Base-by-base conservation (phyloP, 2,113 vertebrate genomes). In the Chauna torquata region DNA sequence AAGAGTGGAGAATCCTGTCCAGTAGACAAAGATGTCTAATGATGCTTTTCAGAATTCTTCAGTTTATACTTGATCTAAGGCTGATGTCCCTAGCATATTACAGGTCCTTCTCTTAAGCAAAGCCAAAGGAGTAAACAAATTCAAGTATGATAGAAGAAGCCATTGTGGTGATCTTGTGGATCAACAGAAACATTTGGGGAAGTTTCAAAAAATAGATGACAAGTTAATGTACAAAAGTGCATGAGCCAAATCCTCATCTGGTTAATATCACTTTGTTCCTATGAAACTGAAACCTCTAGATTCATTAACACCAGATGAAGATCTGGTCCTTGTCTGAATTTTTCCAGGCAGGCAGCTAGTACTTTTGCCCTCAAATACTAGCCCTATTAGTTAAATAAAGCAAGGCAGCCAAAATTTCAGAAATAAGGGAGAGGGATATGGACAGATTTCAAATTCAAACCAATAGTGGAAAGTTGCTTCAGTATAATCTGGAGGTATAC, bases 301-400 rank as follows among this genome's bases (percentile, higher is more conserved):
- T 84, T 91, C 92, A 95, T 97, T 97, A 94, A 91, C 94, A 94
- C 61, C 95, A 96, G 70, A 94, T 91, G 92, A 96, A 92, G 64
- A 92, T 94, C 94, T 96, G 96, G 61, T 96, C 95, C 86, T 80
- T 95, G 78, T 92, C 89, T 95, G 92, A 91, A 54, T 85, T 95
- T 96, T 95, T 92, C 96, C 83, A 96, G 86, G 45, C 95, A 87
- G 30, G 58, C 74, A 92, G 61, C 74, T 95, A 85, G 88, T 92
- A 91, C 66, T 94, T 94, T 92, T 77, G 54, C 78, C 83, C 81
- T 89, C 70, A 87, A 82, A 79, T 85, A 90, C 87, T 89, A 96
- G 93, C 66, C 78, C 70, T 69, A 57, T 40, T 89, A 36, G 78
- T 92, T 89, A 92, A 92, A 82, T 91, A 92, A 95, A 95, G 84